A percentile compares a stretch with the other conserved stretches of the same genome.
phyloP scores from a whole-genome alignment of 1,140 invertebrate species.

The Apis florea region DNA sequence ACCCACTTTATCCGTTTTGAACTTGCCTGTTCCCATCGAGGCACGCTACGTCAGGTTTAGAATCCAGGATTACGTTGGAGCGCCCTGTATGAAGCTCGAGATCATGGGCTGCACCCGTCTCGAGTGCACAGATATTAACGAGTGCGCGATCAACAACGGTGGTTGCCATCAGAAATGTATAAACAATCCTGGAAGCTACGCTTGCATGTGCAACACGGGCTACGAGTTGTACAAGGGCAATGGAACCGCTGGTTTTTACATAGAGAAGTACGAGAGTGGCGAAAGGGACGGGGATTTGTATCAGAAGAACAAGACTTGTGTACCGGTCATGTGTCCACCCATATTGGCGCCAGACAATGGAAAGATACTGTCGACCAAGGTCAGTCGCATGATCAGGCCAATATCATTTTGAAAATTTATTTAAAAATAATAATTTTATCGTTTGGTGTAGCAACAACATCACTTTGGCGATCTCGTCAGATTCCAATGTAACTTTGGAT shows the following conservation, averaged over 20 bases:
- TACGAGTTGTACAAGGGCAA: slow-evolving; percentile 94
- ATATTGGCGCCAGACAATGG: slow-evolving; percentile 94
- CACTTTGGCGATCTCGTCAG: slow-evolving; percentile 94
- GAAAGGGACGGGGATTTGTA: slow-evolving; percentile 92
- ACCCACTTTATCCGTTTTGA: slow-evolving; percentile 92
- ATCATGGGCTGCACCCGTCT: slow-evolving; percentile 95
- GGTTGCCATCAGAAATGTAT: slow-evolving; percentile 97
- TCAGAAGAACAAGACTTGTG: slow-evolving; percentile 97
- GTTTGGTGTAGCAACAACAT: slow-evolving; percentile 82
- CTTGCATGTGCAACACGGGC: slow-evolving; percentile 95
- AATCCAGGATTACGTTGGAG: slow-evolving; percentile 93
- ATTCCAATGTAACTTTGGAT: slow-evolving; percentile 98
- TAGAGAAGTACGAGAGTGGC: slow-evolving; percentile 92
- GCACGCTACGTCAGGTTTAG: slow-evolving; percentile 93
- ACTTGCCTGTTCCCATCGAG: slow-evolving; percentile 94
- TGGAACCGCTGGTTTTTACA: slow-evolving; percentile 93
- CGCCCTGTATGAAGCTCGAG: slow-evolving; percentile 95
- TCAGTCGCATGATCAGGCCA: slow-evolving; percentile 41
- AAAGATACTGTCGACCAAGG: slow-evolving; percentile 90
- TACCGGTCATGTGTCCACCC: slow-evolving; percentile 93
- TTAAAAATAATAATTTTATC: neutral
- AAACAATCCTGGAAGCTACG: slow-evolving; percentile 92
- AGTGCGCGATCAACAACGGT: slow-evolving; percentile 93
- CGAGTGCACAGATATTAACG: slow-evolving; percentile 95
- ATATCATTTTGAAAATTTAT: neutral